Evolutionary conservation across 2,113 vertebrate species (phyloP), one percentile per base, ranked within the genome.

Genomic region (Psilopogon haemacephalus): DNA sequence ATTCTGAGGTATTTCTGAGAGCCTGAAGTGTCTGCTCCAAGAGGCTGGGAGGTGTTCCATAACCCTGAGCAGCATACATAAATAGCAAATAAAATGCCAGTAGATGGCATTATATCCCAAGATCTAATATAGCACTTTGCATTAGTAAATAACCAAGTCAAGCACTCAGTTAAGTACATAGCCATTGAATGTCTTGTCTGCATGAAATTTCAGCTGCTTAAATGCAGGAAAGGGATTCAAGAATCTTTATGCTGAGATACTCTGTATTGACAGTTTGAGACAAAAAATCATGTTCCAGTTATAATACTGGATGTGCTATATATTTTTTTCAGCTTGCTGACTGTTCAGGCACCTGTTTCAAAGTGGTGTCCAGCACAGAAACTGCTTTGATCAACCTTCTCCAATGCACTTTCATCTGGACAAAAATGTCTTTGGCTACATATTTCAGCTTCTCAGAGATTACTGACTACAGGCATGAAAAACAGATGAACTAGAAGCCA

Each of bases 41-140:
- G 11, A 71, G 58, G 17, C 5, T 75, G 10, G 8, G 4, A 24
- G 9, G 8, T 79, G 32, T 82, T 87, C 54, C 28, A 17, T 40
- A 87, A 40, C 16, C 27, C 50, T 73, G 62, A 88, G 32, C 8
- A 90, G 73, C 2, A 11, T 19, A 44, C 4, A 67, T 19, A 73
- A 54, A 73, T 3, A 80, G 26, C 37, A 95, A 92, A 78, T 50
- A 70, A 82, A 94, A 70, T 76, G 64, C 81, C 94, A 93, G 84
- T 59, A 96, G 91, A 59, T 95, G 94, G 92, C 90, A 94, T 92
- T 94, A 54, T 76, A 87, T 85, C 64, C 85, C 76, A 84, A 91
- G 55, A 56, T 74, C 93, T 88, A 56, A 67, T 18, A 35, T 5
- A 71, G 40, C 11, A 30, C 33, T 91, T 90, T 60, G 32, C 33